Evolutionary conservation across 2,888 invertebrate species (phyloP).

Genomic region (Sinhomidia bicolor): DNA sequence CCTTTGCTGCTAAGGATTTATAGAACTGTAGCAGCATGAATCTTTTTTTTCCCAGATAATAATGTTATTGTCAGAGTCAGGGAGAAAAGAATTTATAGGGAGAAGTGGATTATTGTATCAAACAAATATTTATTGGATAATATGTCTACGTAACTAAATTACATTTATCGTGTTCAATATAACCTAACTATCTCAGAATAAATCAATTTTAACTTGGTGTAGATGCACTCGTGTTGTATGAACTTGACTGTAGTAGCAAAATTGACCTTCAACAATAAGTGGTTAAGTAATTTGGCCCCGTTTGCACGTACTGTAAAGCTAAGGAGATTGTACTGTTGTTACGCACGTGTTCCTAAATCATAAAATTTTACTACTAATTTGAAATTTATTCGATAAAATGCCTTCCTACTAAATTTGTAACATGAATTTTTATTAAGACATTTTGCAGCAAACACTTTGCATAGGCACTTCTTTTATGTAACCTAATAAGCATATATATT

Average conservation of each 20-base stretch:
- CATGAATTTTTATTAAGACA: too few relatives aligned
- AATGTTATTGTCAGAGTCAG: constrained; percentile 45
- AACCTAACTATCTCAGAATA: neutral
- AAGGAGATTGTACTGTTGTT: too few relatives aligned
- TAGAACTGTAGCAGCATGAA: constrained; percentile 54
- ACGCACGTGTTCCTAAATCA: too few relatives aligned
- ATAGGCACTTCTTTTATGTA: too few relatives aligned
- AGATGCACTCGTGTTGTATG: neutral
- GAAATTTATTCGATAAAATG: too few relatives aligned
- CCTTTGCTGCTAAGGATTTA: constrained; percentile 70
- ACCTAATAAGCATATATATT: too few relatives aligned
- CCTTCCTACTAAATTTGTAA: too few relatives aligned
- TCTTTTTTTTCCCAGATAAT: constrained; percentile 25
- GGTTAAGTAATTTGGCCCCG: neutral
- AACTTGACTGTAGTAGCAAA: neutral
- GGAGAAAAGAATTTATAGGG: neutral
- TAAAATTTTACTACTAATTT: too few relatives aligned
- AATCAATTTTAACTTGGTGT: neutral
- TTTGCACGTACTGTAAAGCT: too few relatives aligned
- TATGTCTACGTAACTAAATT: constrained; percentile 1
- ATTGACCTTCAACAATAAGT: neutral
- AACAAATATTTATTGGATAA: constrained; percentile 39
- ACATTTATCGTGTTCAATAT: neutral
- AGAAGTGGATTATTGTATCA: constrained; percentile 61
- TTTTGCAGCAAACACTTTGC: too few relatives aligned